Evolutionary conservation across 1,140 invertebrate genomes (phyloP), one percentile per base, ranked within the genome.

Genomic region (Dendroctonus ponderosae): DNA sequence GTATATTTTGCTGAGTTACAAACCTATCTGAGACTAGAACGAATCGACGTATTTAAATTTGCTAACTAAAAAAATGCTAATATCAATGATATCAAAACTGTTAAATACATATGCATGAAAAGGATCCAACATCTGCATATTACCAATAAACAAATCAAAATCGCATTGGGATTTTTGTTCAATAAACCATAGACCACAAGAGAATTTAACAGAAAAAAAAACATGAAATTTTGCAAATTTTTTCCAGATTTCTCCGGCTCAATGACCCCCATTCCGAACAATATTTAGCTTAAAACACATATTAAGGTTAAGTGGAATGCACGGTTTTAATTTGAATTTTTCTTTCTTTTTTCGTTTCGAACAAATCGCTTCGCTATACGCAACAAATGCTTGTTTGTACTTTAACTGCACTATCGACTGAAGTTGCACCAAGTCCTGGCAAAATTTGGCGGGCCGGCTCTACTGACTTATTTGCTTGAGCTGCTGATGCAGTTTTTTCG

Each of bases 181-280:
- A 26, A 26, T 3, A 26, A 26, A 26, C 26, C 26, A 26, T 26
- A 26, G 26, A 26, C 26, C 26, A 26, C 1, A 26, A 26, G 26
- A 26, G 26, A 26, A 26, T 26, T 26, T 26, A 26, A 26, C 26
- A 26, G 26, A 26, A 26, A 26, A 26, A 26, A 26, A 26, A 26
- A 26, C 26, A 26, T 26, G 26, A 26, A 26, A 26, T 26, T 26
- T 26, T 26, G 1, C 26, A 26, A 26, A 26, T 26, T 56, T 70
- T 72, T 77, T 79, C 73, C 77, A 79, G 77, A 79, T 76, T 79
- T 78, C 75, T 69, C 77, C 62, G 77, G 77, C 62, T 79, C 77
- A 67, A 77, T 77, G 73, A 78, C 74, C 52, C 76, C 77, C 53
- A 78, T 78, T 54, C 71, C 77, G 53, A 54, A 71, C 61, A 74